A percentile compares a stretch with the other conserved stretches of the same genome.
Evolutionary conservation across 2,113 vertebrate species (phyloP).

Genomic region (Rhynchomys soricoides): DNA sequence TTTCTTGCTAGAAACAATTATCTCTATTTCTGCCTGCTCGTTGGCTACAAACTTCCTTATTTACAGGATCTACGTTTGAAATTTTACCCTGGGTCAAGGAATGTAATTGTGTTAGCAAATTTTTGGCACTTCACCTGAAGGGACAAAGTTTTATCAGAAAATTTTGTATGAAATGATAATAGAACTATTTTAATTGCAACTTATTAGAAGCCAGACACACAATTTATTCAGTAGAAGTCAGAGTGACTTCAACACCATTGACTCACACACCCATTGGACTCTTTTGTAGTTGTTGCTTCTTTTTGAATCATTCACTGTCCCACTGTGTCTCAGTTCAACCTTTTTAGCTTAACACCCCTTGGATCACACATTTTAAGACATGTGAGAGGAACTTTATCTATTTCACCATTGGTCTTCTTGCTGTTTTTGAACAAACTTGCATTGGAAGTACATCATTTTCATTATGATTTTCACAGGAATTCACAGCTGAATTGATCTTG

Average conservation of each 20-base stretch:
- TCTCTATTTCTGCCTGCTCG: background rate
- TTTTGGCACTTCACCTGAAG: background rate
- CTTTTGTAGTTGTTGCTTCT: background rate
- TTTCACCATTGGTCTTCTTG: background rate
- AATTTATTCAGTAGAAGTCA: background rate
- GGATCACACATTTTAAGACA: background rate
- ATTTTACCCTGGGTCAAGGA: background rate
- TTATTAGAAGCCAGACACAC: background rate
- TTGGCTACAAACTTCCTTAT: too few species aligned
- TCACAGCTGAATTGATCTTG: background rate
- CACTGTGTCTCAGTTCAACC: background rate
- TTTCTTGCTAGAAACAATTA: background rate
- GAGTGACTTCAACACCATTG: background rate
- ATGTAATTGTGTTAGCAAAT: background rate
- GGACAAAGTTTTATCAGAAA: background rate
- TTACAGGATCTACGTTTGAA: background rate
- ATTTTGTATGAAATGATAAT: background rate
- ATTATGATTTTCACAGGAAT: background rate
- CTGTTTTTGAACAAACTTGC: background rate
- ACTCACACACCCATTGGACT: too few species aligned
- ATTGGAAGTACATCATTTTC: background rate
- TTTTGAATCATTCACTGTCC: background rate
- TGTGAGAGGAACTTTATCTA: background rate
- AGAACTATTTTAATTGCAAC: background rate
- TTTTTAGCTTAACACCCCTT: background rate